Evolutionary conservation across 1,140 invertebrate species (phyloP), one percentile per base, ranked within the genome.

Genomic region (Pseudomyrmex gracilis): DNA sequence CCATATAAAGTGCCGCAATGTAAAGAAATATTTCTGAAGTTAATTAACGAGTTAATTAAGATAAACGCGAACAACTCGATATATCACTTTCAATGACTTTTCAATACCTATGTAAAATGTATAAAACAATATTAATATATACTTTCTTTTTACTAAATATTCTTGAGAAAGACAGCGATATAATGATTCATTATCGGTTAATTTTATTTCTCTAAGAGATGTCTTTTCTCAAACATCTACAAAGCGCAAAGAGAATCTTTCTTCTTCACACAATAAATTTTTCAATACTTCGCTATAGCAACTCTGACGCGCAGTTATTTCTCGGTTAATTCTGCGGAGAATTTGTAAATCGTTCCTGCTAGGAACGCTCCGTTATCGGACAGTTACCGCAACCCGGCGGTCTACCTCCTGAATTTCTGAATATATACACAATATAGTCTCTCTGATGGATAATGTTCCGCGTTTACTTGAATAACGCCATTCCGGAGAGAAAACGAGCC

Each of bases 351-450:
- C 12, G 20, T 8, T 13, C 10, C 43, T 12, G 13, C 20, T 22
- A 45, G n/a, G n/a, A n/a, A 61, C 34, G 15, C 47, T 24, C 22
- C n/a, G 17, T 17, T 66, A 17, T 66, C 51, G 34, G 20, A 5
- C 53, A 70, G 20, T 20, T 68, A 47, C n/a, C 74, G n/a, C 47
- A n/a, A n/a, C 43, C 12, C 60, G 43, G 8, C 66, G 66, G 53
- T 80, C 2, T 47, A 71, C 43, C 53, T 47, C 12, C 34, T 13
- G 4, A 17, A 45, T 17, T 67, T 77, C 61, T 71, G 71, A 71
- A 80, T 58, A 58, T 80, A 17, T 17, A 34, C 34, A 7, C 34
- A 0, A 34, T 34, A 7, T 34, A 34, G 53, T 47, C 58, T 66
- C 15, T 63, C 45, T 68, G 55, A 17, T 20, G 66, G 66, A 58